A percentile compares a stretch with the other conserved stretches of the same genome.
Conservation (phyloP, 1,140 invertebrate species). For the Pogonognathellus flavescens region DNA sequence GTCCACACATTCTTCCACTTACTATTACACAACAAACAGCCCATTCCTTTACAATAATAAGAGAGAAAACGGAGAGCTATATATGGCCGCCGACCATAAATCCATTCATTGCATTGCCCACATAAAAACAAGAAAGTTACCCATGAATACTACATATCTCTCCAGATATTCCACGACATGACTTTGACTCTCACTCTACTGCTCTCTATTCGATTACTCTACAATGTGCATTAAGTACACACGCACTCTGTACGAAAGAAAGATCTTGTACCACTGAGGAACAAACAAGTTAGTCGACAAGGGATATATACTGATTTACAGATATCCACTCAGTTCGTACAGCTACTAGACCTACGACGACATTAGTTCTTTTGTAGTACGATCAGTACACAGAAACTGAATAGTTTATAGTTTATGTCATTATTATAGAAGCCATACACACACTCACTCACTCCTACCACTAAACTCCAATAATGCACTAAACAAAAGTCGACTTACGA, state of each 20-base stretch:
- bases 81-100: conserved; percentile 47
- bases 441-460: not conserved
- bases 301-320: conserved; percentile 32
- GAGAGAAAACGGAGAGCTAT: not conserved
- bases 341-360: not conserved
- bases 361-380: conserved; percentile 4
- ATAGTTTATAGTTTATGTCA: not conserved
- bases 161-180: not conserved
- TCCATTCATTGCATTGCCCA: conserved; percentile 62
- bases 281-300: not conserved
- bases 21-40: conserved; percentile 19
- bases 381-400: too few species aligned
- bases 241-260: not conserved
- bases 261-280: not conserved
- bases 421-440: too few species aligned
- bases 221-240: not conserved
- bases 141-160: conserved; percentile 20
- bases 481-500: conserved; percentile 45
- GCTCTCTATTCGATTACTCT: too few species aligned
- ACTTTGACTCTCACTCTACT: not conserved
- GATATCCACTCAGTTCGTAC: conserved; percentile 8
- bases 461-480: conserved; percentile 39
- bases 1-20: not conserved
- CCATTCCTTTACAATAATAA: conserved; percentile 3
- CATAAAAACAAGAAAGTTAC: conserved; percentile 44